These are phyloP conservation scores for Rhinolophus sinicus DNA, from an alignment of 2,113 vertebrate genomes.

Conservation along the genomic window DNA sequence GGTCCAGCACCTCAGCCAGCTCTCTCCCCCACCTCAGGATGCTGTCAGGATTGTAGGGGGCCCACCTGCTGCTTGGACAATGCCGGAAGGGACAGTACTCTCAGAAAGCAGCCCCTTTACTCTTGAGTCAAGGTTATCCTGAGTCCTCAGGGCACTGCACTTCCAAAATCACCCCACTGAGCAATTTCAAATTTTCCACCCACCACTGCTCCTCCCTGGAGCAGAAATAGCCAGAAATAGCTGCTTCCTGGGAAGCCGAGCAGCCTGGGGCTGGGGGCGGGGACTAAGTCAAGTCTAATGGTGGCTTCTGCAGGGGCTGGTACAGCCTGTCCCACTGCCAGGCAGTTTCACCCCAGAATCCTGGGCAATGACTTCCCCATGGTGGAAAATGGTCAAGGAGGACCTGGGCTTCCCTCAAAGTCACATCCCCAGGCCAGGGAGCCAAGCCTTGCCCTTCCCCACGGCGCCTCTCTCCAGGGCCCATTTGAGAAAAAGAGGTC, in stretches of 20 bases:
- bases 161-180: conserved; percentile 36
- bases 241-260: conserved; percentile 52
- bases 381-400: not conserved
- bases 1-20: not conserved
- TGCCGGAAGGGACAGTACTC: not conserved
- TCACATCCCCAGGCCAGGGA: not conserved
- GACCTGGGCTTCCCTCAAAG: not conserved
- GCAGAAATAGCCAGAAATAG: conserved; percentile 73
- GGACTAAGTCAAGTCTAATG: not conserved
- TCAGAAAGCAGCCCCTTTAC: not conserved
- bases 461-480: not conserved
- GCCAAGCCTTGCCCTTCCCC: not conserved
- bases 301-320: conserved; percentile 21
- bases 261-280: not conserved
- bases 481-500: not conserved
- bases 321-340: not conserved
- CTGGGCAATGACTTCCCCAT: not conserved
- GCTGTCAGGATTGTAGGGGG: not conserved
- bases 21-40: not conserved
- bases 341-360: not conserved
- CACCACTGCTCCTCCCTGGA: conserved; percentile 51
- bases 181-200: conserved; percentile 57
- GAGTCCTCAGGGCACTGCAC: not conserved
- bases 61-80: not conserved
- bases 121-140: not conserved